phyloP scores from a whole-genome alignment of 2,113 vertebrate species.

The Gymnogyps californianus region DNA sequence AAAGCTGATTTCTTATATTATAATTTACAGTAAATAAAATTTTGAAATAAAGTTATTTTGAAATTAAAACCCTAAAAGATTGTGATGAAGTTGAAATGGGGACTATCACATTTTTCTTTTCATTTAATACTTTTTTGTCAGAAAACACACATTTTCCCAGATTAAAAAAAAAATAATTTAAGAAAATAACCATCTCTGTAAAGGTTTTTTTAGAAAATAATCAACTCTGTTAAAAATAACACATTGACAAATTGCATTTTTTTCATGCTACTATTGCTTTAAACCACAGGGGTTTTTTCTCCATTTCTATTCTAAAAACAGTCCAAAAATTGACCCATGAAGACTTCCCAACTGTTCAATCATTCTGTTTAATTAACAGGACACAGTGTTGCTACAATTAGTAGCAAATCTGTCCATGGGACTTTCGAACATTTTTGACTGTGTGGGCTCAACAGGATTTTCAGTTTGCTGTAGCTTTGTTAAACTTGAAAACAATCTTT shows the following conservation, averaged over 20 bases:
- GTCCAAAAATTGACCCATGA: background rate
- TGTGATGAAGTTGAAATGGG: background rate
- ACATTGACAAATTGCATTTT: accelerated
- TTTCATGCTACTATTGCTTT: background rate
- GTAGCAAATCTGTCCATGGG: background rate
- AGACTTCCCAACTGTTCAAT: background rate
- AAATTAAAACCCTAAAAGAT: background rate
- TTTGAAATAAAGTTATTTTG: background rate
- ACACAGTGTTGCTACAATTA: background rate
- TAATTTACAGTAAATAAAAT: background rate
- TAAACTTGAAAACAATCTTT: background rate
- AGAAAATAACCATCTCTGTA: background rate
- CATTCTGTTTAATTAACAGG: background rate
- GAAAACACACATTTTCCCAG: background rate
- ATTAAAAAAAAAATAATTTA: background rate
- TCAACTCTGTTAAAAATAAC: background rate
- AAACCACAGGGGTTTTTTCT: accelerated
- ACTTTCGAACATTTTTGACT: background rate
- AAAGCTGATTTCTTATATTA: background rate
- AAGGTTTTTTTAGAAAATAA: background rate
- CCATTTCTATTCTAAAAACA: background rate
- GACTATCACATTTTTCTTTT: background rate
- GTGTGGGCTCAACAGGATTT: background rate
- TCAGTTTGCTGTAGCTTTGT: background rate
- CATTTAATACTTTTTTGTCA: background rate